These are phyloP conservation scores for Miniopterus natalensis DNA, from an alignment of 2,113 vertebrate genomes.

Conservation along the genomic window DNA sequence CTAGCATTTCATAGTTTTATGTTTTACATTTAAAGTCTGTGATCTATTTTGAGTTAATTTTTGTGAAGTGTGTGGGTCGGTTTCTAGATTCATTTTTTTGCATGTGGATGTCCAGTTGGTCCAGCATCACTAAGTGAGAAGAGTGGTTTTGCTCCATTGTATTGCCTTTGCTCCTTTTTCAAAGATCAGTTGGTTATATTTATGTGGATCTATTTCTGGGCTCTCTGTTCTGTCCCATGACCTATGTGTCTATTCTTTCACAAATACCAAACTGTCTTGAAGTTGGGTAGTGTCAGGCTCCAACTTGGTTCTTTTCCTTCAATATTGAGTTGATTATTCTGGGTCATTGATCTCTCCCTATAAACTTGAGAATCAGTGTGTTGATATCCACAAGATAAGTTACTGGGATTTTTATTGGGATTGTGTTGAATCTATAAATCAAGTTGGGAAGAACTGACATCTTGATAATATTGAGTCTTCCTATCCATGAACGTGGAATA, in stretches of 20 bases:
- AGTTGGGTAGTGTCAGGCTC: background rate
- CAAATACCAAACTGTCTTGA: background rate
- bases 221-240: background rate
- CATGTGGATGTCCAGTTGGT: background rate
- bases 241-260: background rate
- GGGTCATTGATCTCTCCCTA: background rate
- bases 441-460: background rate
- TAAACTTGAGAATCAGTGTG: slow-evolving; percentile 33
- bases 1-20: background rate
- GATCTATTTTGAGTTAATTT: slow-evolving; percentile 12
- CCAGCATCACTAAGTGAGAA: background rate
- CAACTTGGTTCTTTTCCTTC: background rate
- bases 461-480: background rate
- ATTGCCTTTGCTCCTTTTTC: background rate
- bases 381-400: background rate
- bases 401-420: background rate
- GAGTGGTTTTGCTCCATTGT: background rate
- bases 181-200: background rate
- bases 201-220: background rate
- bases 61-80: background rate
- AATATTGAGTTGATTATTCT: background rate
- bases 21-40: background rate
- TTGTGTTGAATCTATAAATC: background rate
- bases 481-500: background rate
- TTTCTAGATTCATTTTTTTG: background rate